Percentiles rank a stretch among this genome's conserved stretches.
phyloP scores from a whole-genome alignment of 2,888 invertebrate genomes.

The Athrips mouffetella region DNA sequence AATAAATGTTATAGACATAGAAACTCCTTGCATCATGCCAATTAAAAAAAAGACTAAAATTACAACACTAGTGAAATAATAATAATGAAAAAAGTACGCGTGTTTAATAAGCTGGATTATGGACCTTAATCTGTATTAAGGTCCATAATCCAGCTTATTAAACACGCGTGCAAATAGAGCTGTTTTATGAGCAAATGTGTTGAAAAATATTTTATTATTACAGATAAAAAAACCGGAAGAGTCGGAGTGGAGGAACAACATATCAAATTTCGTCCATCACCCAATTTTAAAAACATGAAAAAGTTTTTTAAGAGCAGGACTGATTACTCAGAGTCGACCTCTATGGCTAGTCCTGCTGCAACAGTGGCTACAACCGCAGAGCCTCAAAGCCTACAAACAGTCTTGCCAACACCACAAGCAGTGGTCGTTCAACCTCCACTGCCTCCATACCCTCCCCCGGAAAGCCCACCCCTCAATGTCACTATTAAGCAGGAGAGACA shows the following conservation, averaged over 20 bases:
- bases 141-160: too few species aligned
- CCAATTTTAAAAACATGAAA: conserved; percentile 59
- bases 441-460: conserved; percentile 42
- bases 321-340: conserved; percentile 12
- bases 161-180: too few species aligned
- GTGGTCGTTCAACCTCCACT: conserved; percentile 41
- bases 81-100: too few species aligned
- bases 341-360: not conserved
- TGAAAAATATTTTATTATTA: not conserved
- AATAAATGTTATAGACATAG: too few species aligned
- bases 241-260: conserved; percentile 40
- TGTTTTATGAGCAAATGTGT: too few species aligned
- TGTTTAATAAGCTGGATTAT: too few species aligned
- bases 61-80: too few species aligned
- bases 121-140: too few species aligned
- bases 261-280: conserved; percentile 50
- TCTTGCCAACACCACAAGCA: not conserved
- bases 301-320: conserved; percentile 41
- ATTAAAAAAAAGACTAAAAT: too few species aligned
- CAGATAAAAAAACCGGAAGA: conserved; percentile 23
- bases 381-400: not conserved
- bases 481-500: conserved; percentile 40
- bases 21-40: too few species aligned
- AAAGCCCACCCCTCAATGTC: conserved; percentile 27
- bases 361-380: not conserved